phyloP scores from a whole-genome alignment of 1,140 invertebrate genomes.

The Eciton burchellii region DNA sequence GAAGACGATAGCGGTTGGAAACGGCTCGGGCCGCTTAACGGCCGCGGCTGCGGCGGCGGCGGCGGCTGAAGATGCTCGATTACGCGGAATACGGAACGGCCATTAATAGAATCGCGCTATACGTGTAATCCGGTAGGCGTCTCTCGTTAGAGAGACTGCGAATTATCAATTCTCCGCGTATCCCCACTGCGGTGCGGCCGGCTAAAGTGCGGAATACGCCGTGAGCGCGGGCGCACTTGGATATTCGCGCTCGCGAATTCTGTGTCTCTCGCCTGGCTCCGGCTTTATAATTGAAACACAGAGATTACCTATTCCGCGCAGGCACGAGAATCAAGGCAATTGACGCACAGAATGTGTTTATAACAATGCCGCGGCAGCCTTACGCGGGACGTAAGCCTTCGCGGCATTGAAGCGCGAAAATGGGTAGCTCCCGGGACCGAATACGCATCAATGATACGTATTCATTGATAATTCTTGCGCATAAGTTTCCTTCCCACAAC shows the following conservation, averaged over 20 bases:
- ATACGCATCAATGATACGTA: constrained; percentile 3
- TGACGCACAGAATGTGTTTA: constrained; percentile 52
- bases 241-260: too few species aligned
- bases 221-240: not conserved
- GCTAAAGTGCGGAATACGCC: constrained; percentile 13
- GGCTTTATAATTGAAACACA: constrained; percentile 54
- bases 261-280: constrained; percentile 2
- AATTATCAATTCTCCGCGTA: constrained; percentile 58
- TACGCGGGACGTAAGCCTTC: constrained; percentile 11
- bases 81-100: constrained; percentile 9
- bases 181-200: constrained; percentile 11
- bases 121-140: constrained; percentile 42
- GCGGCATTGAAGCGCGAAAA: constrained; percentile 17
- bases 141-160: constrained; percentile 47
- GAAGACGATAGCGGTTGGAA: not conserved
- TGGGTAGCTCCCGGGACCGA: constrained; percentile 27
- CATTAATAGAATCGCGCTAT: constrained; percentile 31
- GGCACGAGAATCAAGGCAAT: constrained; percentile 57
- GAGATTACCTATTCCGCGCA: constrained; percentile 47
- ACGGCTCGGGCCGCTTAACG: constrained; percentile 2
- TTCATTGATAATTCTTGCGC: constrained; percentile 36
- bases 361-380: constrained; percentile 39
- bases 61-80: constrained; percentile 31
- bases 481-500: not conserved
- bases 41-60: not conserved